Base-by-base conservation (phyloP, 2,888 invertebrate species). In the Erannis defoliaria region DNA sequence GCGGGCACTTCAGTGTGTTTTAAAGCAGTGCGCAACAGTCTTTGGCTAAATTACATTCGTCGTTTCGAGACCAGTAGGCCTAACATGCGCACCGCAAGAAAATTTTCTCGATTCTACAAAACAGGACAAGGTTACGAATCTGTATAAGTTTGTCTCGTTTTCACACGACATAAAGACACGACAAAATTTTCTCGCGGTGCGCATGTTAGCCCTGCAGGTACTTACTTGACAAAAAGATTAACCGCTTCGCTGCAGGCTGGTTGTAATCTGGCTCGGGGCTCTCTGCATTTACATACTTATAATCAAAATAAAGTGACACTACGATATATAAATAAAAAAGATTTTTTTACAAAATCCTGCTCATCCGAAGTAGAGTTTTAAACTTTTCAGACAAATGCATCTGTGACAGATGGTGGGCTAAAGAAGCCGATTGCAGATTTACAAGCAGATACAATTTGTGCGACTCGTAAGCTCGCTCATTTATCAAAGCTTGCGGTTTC, bases 401-500 rank as follows among this genome's bases (percentile, higher is more conserved):
- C 59, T 62, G 70, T 63, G 66, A 64, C 66, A 65, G 61, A 67
- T 66, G 70, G 64, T 66, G 62, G 66, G 62, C 51, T 71, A 68
- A 73, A 66, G 62, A 38, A 58, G 71, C 70, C 72, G 73, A 74
- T 70, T 66, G 64, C 66, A 75, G 79, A 78, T 80, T 75, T 78
- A 77, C 73, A 72, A 54, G 74, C 68, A 70, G 77, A 79, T 79
- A 80, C 68, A 66, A 51, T 26, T 49, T n/a, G n/a, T 35, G 14
- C 45, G 21, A 35, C 14, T 49, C 14, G 9, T 40, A 26, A 5
- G n/a, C 16, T 50, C 21, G 37, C 29, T n/a, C n/a, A 71, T 73
- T 76, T 72, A 74, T 76, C 72, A 75, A n/a, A 71, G 71, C 65
- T 74, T 80, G 81, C 69, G 81, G 80, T 80, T 74, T 70, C 64